Base-by-base conservation (phyloP, 2,888 invertebrate genomes). In the Chydorus sphaericus region DNA sequence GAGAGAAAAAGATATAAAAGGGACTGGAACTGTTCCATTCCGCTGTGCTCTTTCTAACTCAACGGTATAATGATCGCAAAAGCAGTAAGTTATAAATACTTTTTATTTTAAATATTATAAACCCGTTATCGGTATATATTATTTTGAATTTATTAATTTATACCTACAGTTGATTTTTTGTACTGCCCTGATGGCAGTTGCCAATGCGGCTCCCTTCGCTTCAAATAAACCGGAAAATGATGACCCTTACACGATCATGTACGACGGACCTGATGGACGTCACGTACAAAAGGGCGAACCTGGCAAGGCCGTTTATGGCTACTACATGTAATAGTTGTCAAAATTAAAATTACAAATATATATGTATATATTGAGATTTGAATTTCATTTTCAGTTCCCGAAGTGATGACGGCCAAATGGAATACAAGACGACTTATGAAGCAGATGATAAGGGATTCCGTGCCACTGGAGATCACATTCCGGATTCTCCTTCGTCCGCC, bases 201-300 rank as follows among this genome's bases (percentile, higher is more conserved):
- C 44, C 2, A 26, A 23, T 14, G 44, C 26, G 26, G 44, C 20
- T 11, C 5, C 44, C 2, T 44, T 28, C 20, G 44, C 44, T 4
- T 28, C 44, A 20, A 44, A n/a, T n/a, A n/a, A n/a, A n/a, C n/a
- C n/a, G n/a, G n/a, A n/a, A n/a, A n/a, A 23, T 6, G 20, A 16
- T 4, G 26, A 20, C 44, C 23, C 23, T 14, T 44, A 44, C 44
- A 44, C 44, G 26, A 44, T 44, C 10, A 44, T 26, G 14, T 23
- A 26, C 8, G 44, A 44, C 10, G 44, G 44, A 26, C 44, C 44
- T 4, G 44, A 44, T 14, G 44, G 44, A 26, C 44, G 44, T 26
- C 44, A 44, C 20, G 44, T 44, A 14, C 44, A 52, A 18, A 26
- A 7, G 18, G 52, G 52, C 3, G 52, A 33, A 20, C 52, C 52